Evolutionary conservation across 2,113 vertebrate species (phyloP).

Genomic region (Periophthalmus modestus): DNA sequence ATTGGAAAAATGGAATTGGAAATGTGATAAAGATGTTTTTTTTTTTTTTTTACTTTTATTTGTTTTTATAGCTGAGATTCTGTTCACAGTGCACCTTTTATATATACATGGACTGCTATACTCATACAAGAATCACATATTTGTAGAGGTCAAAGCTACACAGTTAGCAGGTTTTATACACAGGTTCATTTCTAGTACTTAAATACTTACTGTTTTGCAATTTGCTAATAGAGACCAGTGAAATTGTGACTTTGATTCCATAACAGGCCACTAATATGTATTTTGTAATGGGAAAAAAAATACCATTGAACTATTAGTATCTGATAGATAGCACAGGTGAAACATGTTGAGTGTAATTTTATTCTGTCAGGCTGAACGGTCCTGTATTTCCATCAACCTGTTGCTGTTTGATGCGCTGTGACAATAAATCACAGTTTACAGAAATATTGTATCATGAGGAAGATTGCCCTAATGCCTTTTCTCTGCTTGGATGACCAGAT

Average conservation of each 20-base stretch:
- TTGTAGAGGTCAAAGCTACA: background rate
- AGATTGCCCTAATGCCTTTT: slow-evolving; percentile 8
- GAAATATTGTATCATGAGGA: slow-evolving; percentile 13
- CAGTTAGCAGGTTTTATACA: background rate
- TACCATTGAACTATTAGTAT: background rate
- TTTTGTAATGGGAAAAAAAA: background rate
- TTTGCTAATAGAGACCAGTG: too few relatives aligned
- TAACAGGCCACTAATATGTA: background rate
- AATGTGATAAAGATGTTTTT: background rate
- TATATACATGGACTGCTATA: background rate
- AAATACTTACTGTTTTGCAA: too few relatives aligned
- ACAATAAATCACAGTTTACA: slow-evolving; percentile 20
- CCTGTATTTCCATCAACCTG: background rate
- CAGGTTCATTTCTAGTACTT: background rate
- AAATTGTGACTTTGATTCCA: too few relatives aligned
- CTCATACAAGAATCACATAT: background rate
- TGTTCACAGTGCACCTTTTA: background rate
- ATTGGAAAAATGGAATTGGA: background rate
- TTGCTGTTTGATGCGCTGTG: slow-evolving; percentile 2
- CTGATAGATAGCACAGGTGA: background rate
- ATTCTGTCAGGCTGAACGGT: background rate
- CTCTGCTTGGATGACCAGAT: slow-evolving; percentile 28
- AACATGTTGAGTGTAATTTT: background rate
- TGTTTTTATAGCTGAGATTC: background rate
- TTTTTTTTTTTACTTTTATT: background rate